Evolutionary conservation across 2,888 invertebrate genomes (phyloP), one percentile per base, ranked within the genome.

Genomic region (Drosophila vallismaia): DNA sequence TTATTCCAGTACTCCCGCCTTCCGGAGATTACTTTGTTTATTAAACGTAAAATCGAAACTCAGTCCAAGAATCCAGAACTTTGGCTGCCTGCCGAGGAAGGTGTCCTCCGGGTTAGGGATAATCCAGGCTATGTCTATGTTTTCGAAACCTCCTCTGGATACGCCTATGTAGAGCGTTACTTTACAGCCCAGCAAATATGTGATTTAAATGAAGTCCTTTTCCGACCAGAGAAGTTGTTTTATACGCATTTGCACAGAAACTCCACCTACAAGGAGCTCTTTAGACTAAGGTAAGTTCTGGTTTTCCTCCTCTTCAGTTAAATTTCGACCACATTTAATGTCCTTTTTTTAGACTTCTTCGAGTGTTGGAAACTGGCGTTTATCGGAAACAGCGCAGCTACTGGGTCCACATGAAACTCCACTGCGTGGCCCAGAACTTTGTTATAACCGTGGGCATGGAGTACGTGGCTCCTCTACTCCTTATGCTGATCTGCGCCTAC

Each of bases 381-480:
- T 77, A 85, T 59, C 81, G 74, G 4, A 90, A 88, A 52, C 88
- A 89, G 51, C 80, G 78, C 8, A 85, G 74, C 24, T 75, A 82
- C 48, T 91, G 91, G 91, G 68, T 88, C 31, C 85, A 71, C 59
- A 79, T 71, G 38, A 88, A 82, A 45, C 63, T 91, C 5, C 71
- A 85, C 29, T 91, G 91, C 54, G 83, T 84, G 62, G 76, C 90
- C 6, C 83, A 85, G 49, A 89, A 70, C 53, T 75, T 83, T 56
- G 72, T 89, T 49, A 86, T 91, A 12, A 82, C 77, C 44, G 91
- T 91, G 36, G 91, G 91, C 52, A 71, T 91, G 74, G 91, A 91
- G 48, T 91, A 91, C 52, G 88, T 89, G 9, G 91, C 90, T 2
- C 90, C 91, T 0, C 68, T 91, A 8, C 90, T 91, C 67, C 75